phyloP scores from a whole-genome alignment of 2,888 invertebrate genomes.

The Xestia sexstrigata region DNA sequence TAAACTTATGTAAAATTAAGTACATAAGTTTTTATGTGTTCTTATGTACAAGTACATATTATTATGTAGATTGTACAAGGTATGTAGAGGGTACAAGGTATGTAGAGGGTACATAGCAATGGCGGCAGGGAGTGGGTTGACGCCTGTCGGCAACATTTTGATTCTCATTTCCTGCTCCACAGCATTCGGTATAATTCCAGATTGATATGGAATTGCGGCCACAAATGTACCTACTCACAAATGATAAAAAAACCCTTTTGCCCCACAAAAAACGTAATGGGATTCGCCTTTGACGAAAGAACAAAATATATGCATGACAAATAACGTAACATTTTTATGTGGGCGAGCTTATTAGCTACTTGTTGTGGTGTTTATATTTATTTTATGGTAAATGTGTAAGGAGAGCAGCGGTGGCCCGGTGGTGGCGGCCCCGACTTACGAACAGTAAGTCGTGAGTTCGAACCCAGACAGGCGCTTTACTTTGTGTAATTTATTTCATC shows the following conservation, averaged over 20 bases:
- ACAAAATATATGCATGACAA: conserved; percentile 41
- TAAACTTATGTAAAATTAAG: too few relatives aligned
- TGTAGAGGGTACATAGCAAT: background rate
- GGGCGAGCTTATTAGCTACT: background rate
- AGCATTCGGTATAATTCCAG: conserved; percentile 51
- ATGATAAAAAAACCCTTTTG: conserved; percentile 49
- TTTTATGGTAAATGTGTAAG: too few relatives aligned
- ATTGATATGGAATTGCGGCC: conserved; percentile 61
- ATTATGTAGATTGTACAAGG: conserved; percentile 2
- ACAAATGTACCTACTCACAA: conserved; percentile 37
- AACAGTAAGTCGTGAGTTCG: too few relatives aligned
- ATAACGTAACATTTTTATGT: conserved; percentile 26
- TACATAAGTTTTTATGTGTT: too few relatives aligned
- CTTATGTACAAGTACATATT: too few relatives aligned
- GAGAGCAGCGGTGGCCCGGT: too few relatives aligned
- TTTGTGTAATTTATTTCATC: too few relatives aligned
- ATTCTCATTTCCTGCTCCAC: conserved; percentile 57
- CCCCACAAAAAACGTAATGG: conserved; percentile 54
- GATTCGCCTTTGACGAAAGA: conserved; percentile 59
- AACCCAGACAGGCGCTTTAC: too few relatives aligned
- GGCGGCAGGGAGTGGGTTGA: conserved; percentile 9
- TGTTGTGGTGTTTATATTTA: background rate
- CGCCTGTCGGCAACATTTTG: conserved; percentile 43
- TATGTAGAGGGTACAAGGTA: too few relatives aligned
- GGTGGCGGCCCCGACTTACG: too few relatives aligned